Evolutionary conservation across 2,797 vertebrate species (phyloP), one percentile per base, ranked within the genome.

Genomic region (Craterocephalus amniculus): DNA sequence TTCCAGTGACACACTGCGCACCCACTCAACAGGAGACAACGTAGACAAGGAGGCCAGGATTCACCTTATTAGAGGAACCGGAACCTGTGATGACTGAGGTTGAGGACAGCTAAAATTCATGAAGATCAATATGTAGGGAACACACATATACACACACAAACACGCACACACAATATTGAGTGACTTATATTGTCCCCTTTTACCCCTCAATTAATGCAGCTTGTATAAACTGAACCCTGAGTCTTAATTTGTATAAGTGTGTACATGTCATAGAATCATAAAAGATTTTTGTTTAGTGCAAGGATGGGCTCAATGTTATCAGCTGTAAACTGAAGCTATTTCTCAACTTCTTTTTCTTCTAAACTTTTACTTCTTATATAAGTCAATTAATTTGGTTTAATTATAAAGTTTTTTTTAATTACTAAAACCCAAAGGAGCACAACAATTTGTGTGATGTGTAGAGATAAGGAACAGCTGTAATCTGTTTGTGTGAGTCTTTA

Each of bases 21-120:
- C 62, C 64, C 66, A 82, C 51, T 70, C 70, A 81, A 72, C 68
- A 27, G 64, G 70, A 75, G 71, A 80, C 77, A 70, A 77, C 78
- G 77, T 18, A 26, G 59, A 80, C 55, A 76, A 57, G 63, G 64
- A 89, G 63, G 69, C 72, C 82, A 81, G 73, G 72, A 87, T 84
- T 91, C 87, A 90, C 88, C 89, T 90, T 84, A 58, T 83, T 63
- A 78, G 61, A 83, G 70, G 76, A 83, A 72, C 73, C 36, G 86
- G 70, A 78, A 77, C 63, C 87, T 78, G 85, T 89, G 80, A 70
- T 78, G 78, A 72, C 81, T 88, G 64, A 90, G 85, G 86, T 61
- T 86, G 72, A 87, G 81, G 67, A 88, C 61, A 80, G 72, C 81
- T 86, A 78, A 66, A 80, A 81, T 86, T 76, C 82, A 48, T 86